Conservation (phyloP, 2,888 invertebrate genomes). For the Salticus scenicus region DNA sequence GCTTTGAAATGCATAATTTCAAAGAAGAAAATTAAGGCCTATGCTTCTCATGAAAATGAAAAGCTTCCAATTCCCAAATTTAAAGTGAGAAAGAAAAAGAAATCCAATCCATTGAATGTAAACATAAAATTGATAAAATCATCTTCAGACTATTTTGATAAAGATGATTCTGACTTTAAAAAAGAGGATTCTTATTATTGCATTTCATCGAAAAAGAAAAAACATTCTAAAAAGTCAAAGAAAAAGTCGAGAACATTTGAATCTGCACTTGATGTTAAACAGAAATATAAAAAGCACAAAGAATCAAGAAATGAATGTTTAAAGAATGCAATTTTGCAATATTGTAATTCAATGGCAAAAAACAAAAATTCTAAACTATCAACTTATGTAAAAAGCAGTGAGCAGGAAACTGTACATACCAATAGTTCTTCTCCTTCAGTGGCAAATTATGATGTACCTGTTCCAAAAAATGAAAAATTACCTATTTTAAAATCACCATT, state of each 20-base stretch:
- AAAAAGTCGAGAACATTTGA: neutral
- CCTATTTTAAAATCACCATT: neutral
- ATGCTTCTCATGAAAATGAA: neutral
- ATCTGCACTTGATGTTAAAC: neutral
- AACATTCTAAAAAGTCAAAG: neutral
- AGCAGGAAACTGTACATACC: too few species aligned
- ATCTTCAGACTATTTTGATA: neutral
- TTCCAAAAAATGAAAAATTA: neutral
- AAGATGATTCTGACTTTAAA: neutral
- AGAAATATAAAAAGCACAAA: neutral
- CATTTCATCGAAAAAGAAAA: neutral
- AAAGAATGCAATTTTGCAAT: neutral
- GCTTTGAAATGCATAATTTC: neutral
- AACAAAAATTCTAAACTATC: neutral
- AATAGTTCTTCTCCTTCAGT: too few species aligned
- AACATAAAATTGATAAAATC: neutral
- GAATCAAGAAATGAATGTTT: neutral
- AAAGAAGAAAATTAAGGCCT: neutral
- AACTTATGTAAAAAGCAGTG: too few species aligned
- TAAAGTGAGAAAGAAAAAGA: conserved; percentile 1
- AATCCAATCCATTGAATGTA: neutral
- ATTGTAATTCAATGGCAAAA: neutral
- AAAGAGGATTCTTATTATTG: neutral
- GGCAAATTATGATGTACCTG: neutral
- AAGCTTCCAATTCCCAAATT: neutral